These are phyloP conservation scores for Saiga tatarica DNA, from an alignment of 2,113 vertebrate genomes.

Conservation along the genomic window DNA sequence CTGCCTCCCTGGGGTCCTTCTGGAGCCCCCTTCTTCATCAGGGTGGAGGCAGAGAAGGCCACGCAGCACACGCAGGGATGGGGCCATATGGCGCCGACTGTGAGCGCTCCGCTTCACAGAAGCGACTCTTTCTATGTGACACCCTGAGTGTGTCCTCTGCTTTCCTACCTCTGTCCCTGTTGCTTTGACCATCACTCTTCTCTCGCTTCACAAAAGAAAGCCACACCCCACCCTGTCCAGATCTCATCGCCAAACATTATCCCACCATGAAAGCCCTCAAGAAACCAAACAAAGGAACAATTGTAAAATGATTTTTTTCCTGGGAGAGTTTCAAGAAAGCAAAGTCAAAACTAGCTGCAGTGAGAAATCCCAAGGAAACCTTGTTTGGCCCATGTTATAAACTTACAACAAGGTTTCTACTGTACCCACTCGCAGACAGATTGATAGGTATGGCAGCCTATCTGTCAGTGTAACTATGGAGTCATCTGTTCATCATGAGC, in stretches of 20 bases:
- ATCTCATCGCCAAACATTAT: neutral
- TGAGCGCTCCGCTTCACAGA: accelerated
- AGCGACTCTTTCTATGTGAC: neutral
- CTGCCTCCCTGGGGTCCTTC: neutral
- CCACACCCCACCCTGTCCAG: neutral
- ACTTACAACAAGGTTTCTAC: neutral
- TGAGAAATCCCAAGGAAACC: neutral
- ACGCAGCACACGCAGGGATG: neutral
- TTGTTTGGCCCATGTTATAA: neutral
- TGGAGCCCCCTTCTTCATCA: neutral
- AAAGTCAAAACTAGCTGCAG: neutral
- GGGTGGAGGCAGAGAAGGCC: neutral
- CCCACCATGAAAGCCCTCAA: neutral
- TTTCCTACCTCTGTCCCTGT: neutral
- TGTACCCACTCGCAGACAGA: too few species aligned
- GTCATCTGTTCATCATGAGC: neutral
- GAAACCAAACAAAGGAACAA: neutral
- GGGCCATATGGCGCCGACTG: neutral
- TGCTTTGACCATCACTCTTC: neutral
- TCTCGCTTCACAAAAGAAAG: neutral
- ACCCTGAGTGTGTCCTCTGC: neutral
- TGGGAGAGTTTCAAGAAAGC: neutral
- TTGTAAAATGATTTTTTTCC: neutral
- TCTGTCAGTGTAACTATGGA: neutral
- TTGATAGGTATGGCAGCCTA: neutral